Conservation (phyloP, 1,140 invertebrate species). For the Scylla paramamosain region DNA sequence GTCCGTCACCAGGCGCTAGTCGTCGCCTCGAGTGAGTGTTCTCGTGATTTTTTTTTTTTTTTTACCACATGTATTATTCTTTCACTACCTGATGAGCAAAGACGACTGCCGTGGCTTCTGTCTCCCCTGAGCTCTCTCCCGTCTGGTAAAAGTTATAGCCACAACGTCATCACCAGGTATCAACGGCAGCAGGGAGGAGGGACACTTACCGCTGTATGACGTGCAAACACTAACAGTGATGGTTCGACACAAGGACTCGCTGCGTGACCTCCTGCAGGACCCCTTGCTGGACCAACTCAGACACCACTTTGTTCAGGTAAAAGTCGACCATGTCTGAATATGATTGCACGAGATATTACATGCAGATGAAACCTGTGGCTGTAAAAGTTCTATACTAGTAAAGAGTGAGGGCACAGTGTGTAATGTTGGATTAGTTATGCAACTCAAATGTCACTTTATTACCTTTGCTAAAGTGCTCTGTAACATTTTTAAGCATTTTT, state of each 20-base stretch:
- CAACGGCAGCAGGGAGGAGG: not conserved
- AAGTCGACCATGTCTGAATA: not conserved
- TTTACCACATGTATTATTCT: not conserved
- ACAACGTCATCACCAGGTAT: not conserved
- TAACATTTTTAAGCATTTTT: no score
- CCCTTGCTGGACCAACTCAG: not conserved
- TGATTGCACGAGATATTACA: no score
- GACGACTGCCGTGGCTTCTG: no score
- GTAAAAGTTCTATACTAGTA: no score
- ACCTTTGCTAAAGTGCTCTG: no score
- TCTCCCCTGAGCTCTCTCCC: not conserved
- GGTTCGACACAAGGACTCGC: not conserved
- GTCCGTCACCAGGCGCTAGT: not conserved
- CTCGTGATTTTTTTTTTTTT: not conserved
- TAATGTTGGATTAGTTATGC: no score
- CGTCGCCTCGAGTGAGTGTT: not conserved
- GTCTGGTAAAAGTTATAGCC: not conserved
- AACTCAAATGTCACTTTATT: no score
- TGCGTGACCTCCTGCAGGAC: conserved; percentile 41
- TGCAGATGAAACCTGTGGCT: no score
- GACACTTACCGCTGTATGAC: conserved; percentile 11
- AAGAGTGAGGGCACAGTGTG: no score
- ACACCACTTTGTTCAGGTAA: not conserved
- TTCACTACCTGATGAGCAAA: no score
- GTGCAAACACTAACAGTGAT: conserved; percentile 49